Base-by-base conservation (phyloP, 2,113 vertebrate genomes). In the Quiscalus mexicanus region DNA sequence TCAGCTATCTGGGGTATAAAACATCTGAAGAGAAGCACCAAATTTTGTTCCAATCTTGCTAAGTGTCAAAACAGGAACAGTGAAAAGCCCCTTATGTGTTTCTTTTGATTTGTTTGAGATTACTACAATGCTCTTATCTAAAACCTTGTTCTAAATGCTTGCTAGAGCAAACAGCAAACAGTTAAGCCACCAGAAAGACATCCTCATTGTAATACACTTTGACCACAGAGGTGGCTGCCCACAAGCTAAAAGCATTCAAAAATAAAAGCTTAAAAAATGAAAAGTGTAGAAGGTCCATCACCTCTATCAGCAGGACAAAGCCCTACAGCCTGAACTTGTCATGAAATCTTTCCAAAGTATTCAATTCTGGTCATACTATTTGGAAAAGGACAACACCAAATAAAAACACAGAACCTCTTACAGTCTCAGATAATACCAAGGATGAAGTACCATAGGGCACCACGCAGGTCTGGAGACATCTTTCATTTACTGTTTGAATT, bases 351-450 rank as follows among this genome's bases (percentile, higher is more conserved):
- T 47, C 70, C 8, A 10, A 63, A 73, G 6, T n/a, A 60, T 50
- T 62, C 2, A 59, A 33, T 74, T 70, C 42, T 91, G 45, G 24
- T 64, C 28, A 37, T 39, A 11, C 41, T 83, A 3, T 45, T 89
- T 62, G 80, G 39, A 50, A 65, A 85, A 90, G 53, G 3, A 60
- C 27, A 47, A 23, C 37, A 76, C 22, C n/a, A 52, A 62, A 82
- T 62, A 17, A 69, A 87, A 90, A n/a, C 49, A 56, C 11, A 64
- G 42, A 77, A n/a, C 14, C 6, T 49, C 13, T 49, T 44, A 15
- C 0, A 0, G 17, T 71, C 41, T 53, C 58, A 44, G 24, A 39
- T 55, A 12, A 52, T 47, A 16, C 7, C 27, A 30, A 5, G 47
- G 42, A 19, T 69, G 67, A 86, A 5, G 13, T 64, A 21, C 37